Evolutionary conservation across 2,113 vertebrate genomes (phyloP).

Genomic region (Cyrtonyx montezumae): DNA sequence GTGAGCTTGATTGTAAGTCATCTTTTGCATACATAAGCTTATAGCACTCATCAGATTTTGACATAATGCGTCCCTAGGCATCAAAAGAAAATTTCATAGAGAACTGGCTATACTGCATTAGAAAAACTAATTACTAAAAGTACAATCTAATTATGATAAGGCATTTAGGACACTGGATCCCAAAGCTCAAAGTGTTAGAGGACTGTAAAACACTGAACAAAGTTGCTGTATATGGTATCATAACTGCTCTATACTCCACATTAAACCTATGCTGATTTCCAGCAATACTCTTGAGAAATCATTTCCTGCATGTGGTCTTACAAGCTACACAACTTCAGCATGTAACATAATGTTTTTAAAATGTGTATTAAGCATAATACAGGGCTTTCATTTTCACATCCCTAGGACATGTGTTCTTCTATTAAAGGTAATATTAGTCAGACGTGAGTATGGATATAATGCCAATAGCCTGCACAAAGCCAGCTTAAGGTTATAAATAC

Average conservation of each 20-base stretch:
- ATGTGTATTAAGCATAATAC: conserved; percentile 23
- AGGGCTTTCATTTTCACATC: conserved; percentile 47
- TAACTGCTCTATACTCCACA: neutral
- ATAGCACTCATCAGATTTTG: conserved; percentile 10
- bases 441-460: neutral
- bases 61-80: neutral
- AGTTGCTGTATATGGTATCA: neutral
- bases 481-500: neutral
- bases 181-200: conserved; percentile 13
- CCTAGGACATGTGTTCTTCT: conserved; percentile 6
- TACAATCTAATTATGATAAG: conserved; percentile 57
- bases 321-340: neutral
- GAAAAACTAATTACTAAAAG: conserved; percentile 66
- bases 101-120: conserved; percentile 16
- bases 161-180: conserved; percentile 32
- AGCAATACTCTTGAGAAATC: conserved; percentile 5
- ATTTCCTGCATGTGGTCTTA: neutral
- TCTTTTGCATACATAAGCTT: neutral
- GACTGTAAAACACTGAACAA: neutral
- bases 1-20: neutral
- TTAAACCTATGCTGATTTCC: neutral
- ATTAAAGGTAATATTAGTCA: conserved; percentile 4
- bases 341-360: conserved; percentile 2
- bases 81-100: conserved; percentile 26
- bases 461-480: neutral